phyloP scores from a whole-genome alignment of 1,140 invertebrate genomes.

The Aphelinus certus region DNA sequence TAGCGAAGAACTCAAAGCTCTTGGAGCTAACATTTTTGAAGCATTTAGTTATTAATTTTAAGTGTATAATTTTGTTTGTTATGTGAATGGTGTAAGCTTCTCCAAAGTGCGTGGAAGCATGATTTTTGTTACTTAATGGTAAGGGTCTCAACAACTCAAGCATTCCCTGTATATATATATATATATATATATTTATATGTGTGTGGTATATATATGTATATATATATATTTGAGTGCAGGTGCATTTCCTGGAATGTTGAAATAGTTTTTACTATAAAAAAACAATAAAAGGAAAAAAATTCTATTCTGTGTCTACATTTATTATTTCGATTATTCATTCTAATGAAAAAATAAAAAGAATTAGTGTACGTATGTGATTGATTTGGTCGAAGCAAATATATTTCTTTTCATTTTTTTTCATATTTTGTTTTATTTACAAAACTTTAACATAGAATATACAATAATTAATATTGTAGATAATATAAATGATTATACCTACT shows the following conservation, averaged over 20 bases:
- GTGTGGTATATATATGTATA: too few species aligned
- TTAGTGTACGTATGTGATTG: background rate
- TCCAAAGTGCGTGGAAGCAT: background rate
- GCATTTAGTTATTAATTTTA: conserved; percentile 71
- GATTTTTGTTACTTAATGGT: conserved; percentile 36
- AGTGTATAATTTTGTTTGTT: conserved; percentile 11
- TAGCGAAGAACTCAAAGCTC: conserved; percentile 81
- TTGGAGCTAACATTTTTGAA: conserved; percentile 92
- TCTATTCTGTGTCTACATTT: background rate
- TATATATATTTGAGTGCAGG: background rate
- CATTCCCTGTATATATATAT: background rate
- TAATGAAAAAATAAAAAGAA: background rate
- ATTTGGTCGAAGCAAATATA: background rate
- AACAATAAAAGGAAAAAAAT: conserved; percentile 7
- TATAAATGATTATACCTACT: conserved; percentile 7
- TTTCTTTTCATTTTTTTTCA: background rate
- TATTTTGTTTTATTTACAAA: conserved; percentile 35
- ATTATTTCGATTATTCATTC: background rate
- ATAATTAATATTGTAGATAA: conserved; percentile 27
- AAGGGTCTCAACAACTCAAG: conserved; percentile 13
- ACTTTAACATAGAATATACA: conserved; percentile 34
- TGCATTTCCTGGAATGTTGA: conserved; percentile 16
- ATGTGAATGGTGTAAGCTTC: background rate
- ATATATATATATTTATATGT: background rate
- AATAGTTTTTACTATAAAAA: conserved; percentile 23